A percentile compares a stretch with the other conserved stretches of the same genome.
Conservation (phyloP, 2,888 invertebrate genomes). For the Pecten maximus region DNA sequence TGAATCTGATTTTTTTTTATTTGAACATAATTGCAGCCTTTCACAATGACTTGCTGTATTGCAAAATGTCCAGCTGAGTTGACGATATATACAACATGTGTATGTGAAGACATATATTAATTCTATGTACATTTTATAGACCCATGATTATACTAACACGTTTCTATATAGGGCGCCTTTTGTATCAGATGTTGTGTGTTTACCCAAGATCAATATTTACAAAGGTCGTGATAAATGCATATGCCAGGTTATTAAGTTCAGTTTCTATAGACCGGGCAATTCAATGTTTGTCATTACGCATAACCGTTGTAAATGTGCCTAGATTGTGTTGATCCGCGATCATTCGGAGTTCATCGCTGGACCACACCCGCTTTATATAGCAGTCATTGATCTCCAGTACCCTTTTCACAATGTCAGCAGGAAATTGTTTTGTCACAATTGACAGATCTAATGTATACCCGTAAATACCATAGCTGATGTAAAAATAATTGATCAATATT, state of each 20-base stretch:
- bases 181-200: background rate
- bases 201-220: background rate
- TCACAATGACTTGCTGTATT: background rate
- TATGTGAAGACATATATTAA: background rate
- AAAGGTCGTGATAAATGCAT: slow-evolving; percentile 4
- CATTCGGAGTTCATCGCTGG: background rate
- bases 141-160: background rate
- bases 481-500: background rate
- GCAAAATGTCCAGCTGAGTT: background rate
- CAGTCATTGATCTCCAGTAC: background rate
- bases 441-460: background rate
- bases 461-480: background rate
- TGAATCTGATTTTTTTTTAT: background rate
- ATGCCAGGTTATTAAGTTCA: slow-evolving; percentile 11
- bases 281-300: slow-evolving; percentile 9
- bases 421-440: background rate
- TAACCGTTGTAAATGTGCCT: background rate
- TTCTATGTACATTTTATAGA: background rate
- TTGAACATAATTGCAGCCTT: background rate
- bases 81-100: background rate
- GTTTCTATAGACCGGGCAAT: background rate
- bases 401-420: background rate
- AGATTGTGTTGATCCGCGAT: background rate
- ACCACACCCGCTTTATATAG: background rate
- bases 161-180: background rate